phyloP scores from a whole-genome alignment of 2,797 vertebrate species.

The Sebastes oblongus region DNA sequence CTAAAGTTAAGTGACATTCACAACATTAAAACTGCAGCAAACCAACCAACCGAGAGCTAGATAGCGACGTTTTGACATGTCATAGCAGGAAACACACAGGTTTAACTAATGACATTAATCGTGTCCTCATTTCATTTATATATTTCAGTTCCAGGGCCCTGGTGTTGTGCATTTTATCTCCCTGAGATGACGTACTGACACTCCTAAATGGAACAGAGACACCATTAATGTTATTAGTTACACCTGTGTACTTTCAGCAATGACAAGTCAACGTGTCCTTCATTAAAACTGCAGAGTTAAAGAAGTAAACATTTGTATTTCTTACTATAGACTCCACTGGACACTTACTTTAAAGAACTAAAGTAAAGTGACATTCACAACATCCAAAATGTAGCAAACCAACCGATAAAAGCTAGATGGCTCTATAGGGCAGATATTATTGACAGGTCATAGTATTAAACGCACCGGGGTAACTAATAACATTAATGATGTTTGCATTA shows the following conservation, averaged over 20 bases:
- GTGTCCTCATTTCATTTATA: not conserved
- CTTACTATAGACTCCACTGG: not conserved
- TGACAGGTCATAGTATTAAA: not conserved
- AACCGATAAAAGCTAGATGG: not conserved
- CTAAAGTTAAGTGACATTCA: not conserved
- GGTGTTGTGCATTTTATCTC: not conserved
- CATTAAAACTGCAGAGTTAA: not conserved
- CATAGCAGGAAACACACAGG: not conserved
- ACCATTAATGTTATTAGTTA: not conserved
- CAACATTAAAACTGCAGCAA: not conserved
- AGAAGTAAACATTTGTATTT: not conserved
- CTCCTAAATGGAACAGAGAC: not conserved
- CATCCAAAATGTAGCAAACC: not conserved
- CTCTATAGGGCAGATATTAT: not conserved
- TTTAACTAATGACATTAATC: slow-evolving; percentile 2
- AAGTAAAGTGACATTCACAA: not conserved
- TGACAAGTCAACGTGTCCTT: not conserved
- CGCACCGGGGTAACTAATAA: not conserved
- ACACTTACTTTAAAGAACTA: not conserved
- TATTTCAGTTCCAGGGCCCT: not conserved
- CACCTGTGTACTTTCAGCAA: not conserved
- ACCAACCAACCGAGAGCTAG: not conserved
- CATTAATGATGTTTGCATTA: not conserved
- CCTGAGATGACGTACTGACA: not conserved
- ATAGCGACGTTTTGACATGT: not conserved